Percentiles rank a stretch among this genome's conserved stretches.
Conservation (phyloP, 2,888 invertebrate species). For the Plebejus melissa region DNA sequence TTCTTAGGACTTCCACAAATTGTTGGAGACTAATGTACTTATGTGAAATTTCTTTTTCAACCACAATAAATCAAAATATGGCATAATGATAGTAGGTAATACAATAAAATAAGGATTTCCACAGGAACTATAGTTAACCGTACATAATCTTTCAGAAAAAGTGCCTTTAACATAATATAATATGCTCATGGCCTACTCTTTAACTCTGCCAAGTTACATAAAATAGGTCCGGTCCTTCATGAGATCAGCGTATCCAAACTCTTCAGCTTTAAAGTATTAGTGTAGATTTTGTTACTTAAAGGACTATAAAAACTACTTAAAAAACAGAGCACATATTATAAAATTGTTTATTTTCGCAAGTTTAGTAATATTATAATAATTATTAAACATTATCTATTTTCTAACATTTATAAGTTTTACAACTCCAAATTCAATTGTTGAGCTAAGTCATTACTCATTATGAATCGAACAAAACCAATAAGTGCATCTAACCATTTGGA, state of each 20-base stretch:
- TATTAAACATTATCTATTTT: constrained; percentile 1
- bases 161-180: no score
- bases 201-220: no score
- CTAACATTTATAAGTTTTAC: neutral
- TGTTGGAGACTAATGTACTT: no score
- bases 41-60: no score
- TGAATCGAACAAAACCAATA: neutral
- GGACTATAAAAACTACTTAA: neutral
- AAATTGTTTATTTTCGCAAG: constrained; percentile 8
- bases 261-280: neutral
- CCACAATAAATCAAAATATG: no score
- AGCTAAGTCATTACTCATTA: neutral
- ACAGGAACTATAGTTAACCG: no score
- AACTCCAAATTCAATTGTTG: neutral
- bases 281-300: neutral
- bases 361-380: constrained; percentile 1
- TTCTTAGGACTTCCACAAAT: no score
- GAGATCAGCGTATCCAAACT: neutral
- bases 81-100: no score
- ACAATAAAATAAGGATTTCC: no score
- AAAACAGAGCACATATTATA: neutral
- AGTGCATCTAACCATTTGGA: neutral
- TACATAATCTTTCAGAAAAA: no score
- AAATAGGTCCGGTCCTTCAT: neutral
- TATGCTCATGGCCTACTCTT: neutral